Percentiles rank a stretch among this genome's conserved stretches.
These are phyloP conservation scores for Ametastegia equiseti DNA, from an alignment of 2,888 invertebrate genomes.

Conservation along the genomic window DNA sequence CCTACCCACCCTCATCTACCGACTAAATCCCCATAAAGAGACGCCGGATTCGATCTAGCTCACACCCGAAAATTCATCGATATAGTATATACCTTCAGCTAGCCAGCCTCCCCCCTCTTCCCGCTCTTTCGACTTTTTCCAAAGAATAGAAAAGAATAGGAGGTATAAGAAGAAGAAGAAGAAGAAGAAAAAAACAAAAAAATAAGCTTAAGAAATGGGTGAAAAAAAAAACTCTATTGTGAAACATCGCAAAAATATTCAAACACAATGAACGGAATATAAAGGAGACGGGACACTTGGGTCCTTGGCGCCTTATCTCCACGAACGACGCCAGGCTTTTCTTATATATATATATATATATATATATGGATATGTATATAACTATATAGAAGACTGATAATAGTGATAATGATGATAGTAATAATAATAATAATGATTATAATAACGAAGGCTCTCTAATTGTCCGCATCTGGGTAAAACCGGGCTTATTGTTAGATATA, in stretches of 20 bases:
- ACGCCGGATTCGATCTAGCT: not conserved
- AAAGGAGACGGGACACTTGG: not conserved
- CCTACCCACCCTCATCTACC: not conserved
- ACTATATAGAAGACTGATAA: not conserved
- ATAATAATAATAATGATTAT: not conserved
- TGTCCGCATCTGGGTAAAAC: not conserved
- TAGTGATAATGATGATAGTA: not conserved
- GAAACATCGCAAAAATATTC: not conserved
- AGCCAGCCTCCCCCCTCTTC: no score
- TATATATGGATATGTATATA: no score
- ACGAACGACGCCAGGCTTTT: not conserved
- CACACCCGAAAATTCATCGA: not conserved
- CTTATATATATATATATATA: no score
- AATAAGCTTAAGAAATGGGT: no score
- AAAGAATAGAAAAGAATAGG: no score
- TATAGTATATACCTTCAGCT: no score
- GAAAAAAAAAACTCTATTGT: no score
- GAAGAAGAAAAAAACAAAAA: not conserved
- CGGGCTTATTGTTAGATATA: slow-evolving; percentile 18
- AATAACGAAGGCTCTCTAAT: not conserved
- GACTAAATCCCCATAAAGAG: slow-evolving; percentile 16
- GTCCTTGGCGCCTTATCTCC: not conserved
- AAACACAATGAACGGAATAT: not conserved
- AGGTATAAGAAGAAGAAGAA: no score
- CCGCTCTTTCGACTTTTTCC: not conserved